These are phyloP conservation scores for Zaprionus africanus DNA, from an alignment of 1,140 invertebrate genomes.

Conservation along the genomic window DNA sequence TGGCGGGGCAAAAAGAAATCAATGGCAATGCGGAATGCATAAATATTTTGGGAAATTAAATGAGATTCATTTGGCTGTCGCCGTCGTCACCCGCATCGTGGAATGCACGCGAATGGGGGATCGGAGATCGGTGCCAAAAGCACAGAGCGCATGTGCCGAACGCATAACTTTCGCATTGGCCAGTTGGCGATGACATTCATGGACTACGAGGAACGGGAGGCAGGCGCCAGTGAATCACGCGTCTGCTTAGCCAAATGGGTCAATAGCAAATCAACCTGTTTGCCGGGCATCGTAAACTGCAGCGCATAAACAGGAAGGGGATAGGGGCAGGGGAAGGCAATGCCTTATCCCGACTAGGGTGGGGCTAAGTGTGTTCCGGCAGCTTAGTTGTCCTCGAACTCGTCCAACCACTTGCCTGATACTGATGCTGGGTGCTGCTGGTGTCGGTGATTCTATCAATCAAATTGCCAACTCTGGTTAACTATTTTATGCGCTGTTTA, in stretches of 20 bases:
- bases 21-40: conserved; percentile 75
- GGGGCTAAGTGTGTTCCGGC: neutral
- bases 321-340: neutral
- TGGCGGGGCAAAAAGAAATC: conserved; percentile 52
- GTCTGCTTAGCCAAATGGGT: conserved; percentile 40
- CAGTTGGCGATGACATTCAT: conserved; percentile 73
- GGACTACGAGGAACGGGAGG: conserved; percentile 32
- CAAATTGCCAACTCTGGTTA: conserved; percentile 25
- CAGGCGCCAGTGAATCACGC: conserved; percentile 71
- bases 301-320: neutral
- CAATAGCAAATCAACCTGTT: conserved; percentile 29
- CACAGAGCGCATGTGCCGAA: conserved; percentile 58
- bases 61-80: conserved; percentile 79
- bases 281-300: conserved; percentile 3
- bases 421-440: neutral
- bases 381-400: conserved; percentile 8
- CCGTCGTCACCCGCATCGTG: conserved; percentile 61
- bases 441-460: conserved; percentile 53
- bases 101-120: conserved; percentile 48
- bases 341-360: conserved; percentile 3
- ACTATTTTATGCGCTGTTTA: conserved; percentile 54
- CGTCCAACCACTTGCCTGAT: conserved; percentile 21
- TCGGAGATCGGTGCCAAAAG: conserved; percentile 3
- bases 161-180: conserved; percentile 62
- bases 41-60: conserved; percentile 79